Evolutionary conservation across 2,113 vertebrate genomes (phyloP), one percentile per base, ranked within the genome.

Genomic region (Scortum barcoo): DNA sequence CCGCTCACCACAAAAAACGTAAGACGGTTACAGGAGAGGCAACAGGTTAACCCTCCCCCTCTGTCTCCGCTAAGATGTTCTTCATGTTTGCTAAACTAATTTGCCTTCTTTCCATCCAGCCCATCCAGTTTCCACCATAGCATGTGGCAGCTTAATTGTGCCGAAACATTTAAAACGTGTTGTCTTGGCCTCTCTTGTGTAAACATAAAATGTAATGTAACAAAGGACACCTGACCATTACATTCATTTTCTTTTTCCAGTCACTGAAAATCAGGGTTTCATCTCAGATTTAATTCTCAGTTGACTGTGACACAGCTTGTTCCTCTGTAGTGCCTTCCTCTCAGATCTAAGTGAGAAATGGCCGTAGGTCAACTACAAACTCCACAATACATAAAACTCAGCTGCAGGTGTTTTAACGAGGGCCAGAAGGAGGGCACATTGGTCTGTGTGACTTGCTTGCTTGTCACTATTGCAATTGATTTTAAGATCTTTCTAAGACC

Each of bases 1-100:
- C 48, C 19, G 4, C 20, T 42, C 8, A 4, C 13, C 16, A 51
- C 42, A 69, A 20, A 44, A 30, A 61, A 61, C 2, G 10, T 36
- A 33, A 13, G 26, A 53, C 28, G 67, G 51, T 44, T 63, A 28
- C 36, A 70, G 44, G 9, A 65, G 57, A 76, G 44, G 69, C 50
- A 69, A 51, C 38, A 72, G 67, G 46, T 86, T 76, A 24, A 80
- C 40, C 16, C 19, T n/a, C 63, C 33, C 76, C 44, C 19, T 77
- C 24, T n/a, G n/a, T n/a, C n/a, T n/a, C n/a, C n/a, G 40, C 72
- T 63, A 30, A 65, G 44, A 56, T 79, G 72, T 30, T 48, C 53
- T 73, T 88, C 72, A 76, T 83, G 50, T 88, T 71, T 73, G 58
- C 22, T 67, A 40, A 54, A 80, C 65, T 62, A 28, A 72, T 86